phyloP scores from a whole-genome alignment of 2,797 vertebrate species.

The Crenuchus spilurus region DNA sequence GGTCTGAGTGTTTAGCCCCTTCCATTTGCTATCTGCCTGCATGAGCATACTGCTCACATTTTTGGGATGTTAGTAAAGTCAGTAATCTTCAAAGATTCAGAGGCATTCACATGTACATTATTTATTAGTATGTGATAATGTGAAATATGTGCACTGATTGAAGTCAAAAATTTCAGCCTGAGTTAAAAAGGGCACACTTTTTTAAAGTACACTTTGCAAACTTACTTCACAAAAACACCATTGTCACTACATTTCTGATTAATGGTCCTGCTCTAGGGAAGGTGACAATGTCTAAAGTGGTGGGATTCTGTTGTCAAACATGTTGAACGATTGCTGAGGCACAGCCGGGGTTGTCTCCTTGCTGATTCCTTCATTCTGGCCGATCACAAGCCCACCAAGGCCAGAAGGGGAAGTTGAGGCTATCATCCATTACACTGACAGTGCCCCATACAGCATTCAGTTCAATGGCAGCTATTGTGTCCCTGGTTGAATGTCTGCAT shows the following conservation, averaged over 20 bases:
- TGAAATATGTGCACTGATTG: too few species aligned
- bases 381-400: slow-evolving; percentile 3
- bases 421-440: slow-evolving; percentile 44
- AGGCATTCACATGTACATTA: too few species aligned
- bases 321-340: slow-evolving; percentile 6
- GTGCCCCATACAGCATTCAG: slow-evolving; percentile 21
- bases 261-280: neutral
- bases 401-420: slow-evolving; percentile 24
- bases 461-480: slow-evolving; percentile 32
- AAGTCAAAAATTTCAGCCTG: too few species aligned
- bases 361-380: slow-evolving; percentile 7
- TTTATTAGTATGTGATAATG: too few species aligned
- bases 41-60: too few species aligned
- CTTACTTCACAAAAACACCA: neutral
- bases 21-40: too few species aligned
- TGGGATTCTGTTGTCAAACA: neutral
- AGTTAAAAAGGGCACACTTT: neutral
- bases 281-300: neutral
- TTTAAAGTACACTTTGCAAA: neutral
- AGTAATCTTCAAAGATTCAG: too few species aligned
- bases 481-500: slow-evolving; percentile 5
- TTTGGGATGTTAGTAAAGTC: too few species aligned
- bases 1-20: too few species aligned
- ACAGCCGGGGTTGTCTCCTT: neutral
- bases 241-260: neutral